Conservation (phyloP, 1,140 invertebrate genomes). For the Pseudomyrmex pallidus region DNA sequence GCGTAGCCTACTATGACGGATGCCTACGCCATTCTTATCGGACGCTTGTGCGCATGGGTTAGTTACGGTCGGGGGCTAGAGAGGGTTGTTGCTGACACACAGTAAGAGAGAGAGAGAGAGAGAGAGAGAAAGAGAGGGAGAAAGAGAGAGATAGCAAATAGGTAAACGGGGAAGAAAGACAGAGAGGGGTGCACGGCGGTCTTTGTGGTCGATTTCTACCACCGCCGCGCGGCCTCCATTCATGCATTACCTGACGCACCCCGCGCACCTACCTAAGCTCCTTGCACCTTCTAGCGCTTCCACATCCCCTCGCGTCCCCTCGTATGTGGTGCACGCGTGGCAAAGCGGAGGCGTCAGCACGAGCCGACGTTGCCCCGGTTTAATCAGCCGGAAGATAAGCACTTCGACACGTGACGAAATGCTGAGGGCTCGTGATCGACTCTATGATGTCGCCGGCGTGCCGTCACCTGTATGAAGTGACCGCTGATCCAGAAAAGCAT, state of each 20-base stretch:
- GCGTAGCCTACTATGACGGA: not conserved
- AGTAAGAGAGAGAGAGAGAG: constrained; percentile 22
- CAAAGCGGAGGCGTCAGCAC: constrained; percentile 75
- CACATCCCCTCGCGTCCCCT: constrained; percentile 6
- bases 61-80: not conserved
- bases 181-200: constrained; percentile 9
- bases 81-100: constrained; percentile 22
- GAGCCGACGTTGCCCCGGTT: constrained; percentile 64
- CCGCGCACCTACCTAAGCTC: constrained; percentile 27
- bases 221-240: constrained; percentile 71
- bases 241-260: constrained; percentile 68
- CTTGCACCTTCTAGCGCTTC: constrained; percentile 15
- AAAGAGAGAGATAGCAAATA: not conserved
- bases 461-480: constrained; percentile 66
- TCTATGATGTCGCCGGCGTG: constrained; percentile 47
- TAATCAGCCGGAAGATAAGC: constrained; percentile 66
- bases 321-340: constrained; percentile 70
- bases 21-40: constrained; percentile 49
- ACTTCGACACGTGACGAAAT: constrained; percentile 73
- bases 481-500: constrained; percentile 67
- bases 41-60: constrained; percentile 28
- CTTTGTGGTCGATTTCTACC: constrained; percentile 59
- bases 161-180: not conserved
- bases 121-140: not conserved
- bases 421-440: constrained; percentile 28